These are phyloP conservation scores for Drosophila recens DNA, from an alignment of 2,888 invertebrate species.

Conservation along the genomic window DNA sequence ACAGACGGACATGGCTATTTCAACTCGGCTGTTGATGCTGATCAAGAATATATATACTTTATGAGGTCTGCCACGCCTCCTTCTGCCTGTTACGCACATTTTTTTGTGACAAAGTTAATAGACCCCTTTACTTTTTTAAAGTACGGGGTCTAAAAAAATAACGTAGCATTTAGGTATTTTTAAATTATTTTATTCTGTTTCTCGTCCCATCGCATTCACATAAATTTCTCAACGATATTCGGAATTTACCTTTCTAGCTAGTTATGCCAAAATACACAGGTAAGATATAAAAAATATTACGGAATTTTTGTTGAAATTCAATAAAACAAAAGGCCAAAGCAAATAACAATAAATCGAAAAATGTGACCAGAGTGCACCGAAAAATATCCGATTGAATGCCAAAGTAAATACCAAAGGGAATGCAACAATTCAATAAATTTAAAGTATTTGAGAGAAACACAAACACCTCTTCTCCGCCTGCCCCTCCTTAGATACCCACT, in stretches of 20 bases:
- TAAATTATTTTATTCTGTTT: no score
- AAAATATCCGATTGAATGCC: conserved; percentile 34
- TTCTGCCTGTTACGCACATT: no score
- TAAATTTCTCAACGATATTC: not conserved
- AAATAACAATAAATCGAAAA: conserved; percentile 10
- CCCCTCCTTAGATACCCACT: not conserved
- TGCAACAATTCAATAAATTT: conserved; percentile 53
- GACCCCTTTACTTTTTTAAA: no score
- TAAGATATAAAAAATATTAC: not conserved
- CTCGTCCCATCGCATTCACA: no score
- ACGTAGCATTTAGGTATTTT: no score
- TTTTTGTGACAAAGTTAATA: no score
- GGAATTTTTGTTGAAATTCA: not conserved
- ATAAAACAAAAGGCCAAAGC: conserved; percentile 5
- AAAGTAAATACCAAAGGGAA: conserved; percentile 31
- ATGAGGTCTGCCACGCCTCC: no score
- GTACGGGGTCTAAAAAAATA: no score
- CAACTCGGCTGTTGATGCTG: no score
- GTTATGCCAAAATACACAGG: not conserved
- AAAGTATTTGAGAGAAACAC: conserved; percentile 35
- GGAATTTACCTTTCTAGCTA: no score
- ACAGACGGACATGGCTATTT: no score
- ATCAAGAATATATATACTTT: no score
- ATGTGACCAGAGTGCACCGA: conserved; percentile 6
- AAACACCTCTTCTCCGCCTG: not conserved